phyloP scores from a whole-genome alignment of 2,888 invertebrate species.

The Brachypalpus laphriformis region DNA sequence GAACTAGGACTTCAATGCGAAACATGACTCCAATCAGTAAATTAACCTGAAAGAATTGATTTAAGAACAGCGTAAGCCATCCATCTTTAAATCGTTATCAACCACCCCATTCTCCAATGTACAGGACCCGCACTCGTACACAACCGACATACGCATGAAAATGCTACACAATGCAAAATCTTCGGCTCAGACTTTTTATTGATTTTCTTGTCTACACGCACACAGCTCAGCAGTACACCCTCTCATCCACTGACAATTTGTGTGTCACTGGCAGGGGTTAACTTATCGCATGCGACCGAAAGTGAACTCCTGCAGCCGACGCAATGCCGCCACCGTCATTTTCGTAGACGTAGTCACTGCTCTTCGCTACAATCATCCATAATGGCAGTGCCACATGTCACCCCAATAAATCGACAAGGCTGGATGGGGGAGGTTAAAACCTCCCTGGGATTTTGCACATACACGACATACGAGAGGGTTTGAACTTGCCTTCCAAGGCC shows the following conservation, averaged over 20 bases:
- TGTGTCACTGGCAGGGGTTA: slow-evolving; percentile 69
- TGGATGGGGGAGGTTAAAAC: slow-evolving; percentile 15
- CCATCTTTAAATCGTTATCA: slow-evolving; percentile 18
- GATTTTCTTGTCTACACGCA: slow-evolving; percentile 52
- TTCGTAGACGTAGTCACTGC: slow-evolving; percentile 60
- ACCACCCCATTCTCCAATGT: slow-evolving; percentile 9
- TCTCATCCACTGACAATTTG: slow-evolving; percentile 57
- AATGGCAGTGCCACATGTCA: slow-evolving; percentile 74
- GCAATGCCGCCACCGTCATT: slow-evolving; percentile 44
- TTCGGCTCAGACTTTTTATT: slow-evolving; percentile 58
- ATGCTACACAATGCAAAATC: slow-evolving; percentile 24
- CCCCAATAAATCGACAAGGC: slow-evolving; percentile 67
- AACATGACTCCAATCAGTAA: not conserved
- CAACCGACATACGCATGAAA: not conserved
- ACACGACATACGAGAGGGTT: slow-evolving; percentile 45
- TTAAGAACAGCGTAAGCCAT: slow-evolving; percentile 4
- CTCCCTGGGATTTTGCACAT: slow-evolving; percentile 40
- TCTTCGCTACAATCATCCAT: slow-evolving; percentile 68
- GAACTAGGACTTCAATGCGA: not conserved
- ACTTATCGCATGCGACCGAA: slow-evolving; percentile 65
- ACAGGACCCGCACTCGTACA: not conserved
- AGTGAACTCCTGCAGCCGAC: slow-evolving; percentile 63
- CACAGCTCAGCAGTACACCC: not conserved
- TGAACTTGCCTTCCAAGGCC: slow-evolving; percentile 56
- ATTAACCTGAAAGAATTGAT: slow-evolving; percentile 8